Evolutionary conservation across 2,888 invertebrate genomes (phyloP), one percentile per base, ranked within the genome.

Genomic region (Chalcosyrphus nemorum): DNA sequence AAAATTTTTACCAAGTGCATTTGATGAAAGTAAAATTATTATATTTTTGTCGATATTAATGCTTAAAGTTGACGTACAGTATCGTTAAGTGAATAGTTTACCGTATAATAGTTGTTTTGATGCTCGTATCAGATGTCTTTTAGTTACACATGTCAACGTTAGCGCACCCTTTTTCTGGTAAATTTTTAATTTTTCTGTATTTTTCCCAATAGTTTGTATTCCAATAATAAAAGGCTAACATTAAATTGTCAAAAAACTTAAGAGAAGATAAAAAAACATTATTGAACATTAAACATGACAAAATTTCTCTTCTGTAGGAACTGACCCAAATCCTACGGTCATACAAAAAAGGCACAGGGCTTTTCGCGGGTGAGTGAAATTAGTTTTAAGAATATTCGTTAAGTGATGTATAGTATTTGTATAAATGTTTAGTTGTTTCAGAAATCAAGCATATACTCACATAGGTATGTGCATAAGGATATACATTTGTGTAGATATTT

Each of bases 151-250:
- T 87, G 87, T 87, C 87, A 81, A 86, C 87, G 81, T 81, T 87
- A 87, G 82, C 87, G 86, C 87, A 87, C 86, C 87, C 87, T 87
- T 87, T 87, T 87, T 86, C 87, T 86, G 87, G 87, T 87, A 86
- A 85, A 38, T 80, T 65, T 24, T 15, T 19, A 19, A 52, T 59
- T 84, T 70, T 70, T 54, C 32, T 21, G 24, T 41, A 17, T 68
- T 21, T 56, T 17, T 24, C 32, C 1, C 27, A 45, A 1, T 45
- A 15, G 21, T 19, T 5, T 1, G 7, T 43, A 4, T 56, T 63
- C 43, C 6, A n/a, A 38, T 6, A 2, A n/a, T 21, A 24, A n/a
- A n/a, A n/a, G n/a, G n/a, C n/a, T n/a, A n/a, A n/a, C n/a, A n/a
- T n/a, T n/a, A n/a, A n/a, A n/a, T n/a, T n/a, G n/a, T n/a, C n/a